Base-by-base conservation (phyloP, 2,113 vertebrate genomes). In the Chloebia gouldiae region DNA sequence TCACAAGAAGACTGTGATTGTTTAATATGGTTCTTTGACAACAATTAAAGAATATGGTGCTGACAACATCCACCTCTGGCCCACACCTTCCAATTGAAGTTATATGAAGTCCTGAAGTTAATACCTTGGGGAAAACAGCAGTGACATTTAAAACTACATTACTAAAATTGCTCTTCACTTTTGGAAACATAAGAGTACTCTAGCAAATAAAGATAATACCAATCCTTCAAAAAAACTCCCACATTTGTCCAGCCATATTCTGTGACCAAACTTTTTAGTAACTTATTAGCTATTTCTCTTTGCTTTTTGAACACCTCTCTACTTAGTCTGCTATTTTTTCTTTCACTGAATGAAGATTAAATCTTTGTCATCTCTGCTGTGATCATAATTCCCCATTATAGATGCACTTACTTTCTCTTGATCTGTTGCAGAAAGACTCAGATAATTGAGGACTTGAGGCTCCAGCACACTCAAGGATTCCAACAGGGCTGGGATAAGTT, bases 391-490 rank as follows among this genome's bases (percentile, higher is more conserved):
- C 4, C 5, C 7, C 3, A 18, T 10, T 44, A 33, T 5, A 42
- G 35, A 24, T 73, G 40, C 24, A 96, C 98, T 97, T 97, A 99
- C 99, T 98, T 99, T 99, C 97, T 99, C 99, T 93, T 99, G 99
- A 83, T 99, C 99, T 14, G 99, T 99, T 83, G 99, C 99, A 95
- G 99, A 98, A 81, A 99, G 98, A 83, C 99, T 99, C 97, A 99
- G 97, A 91, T 99, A 99, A 97, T 99, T 99, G 90, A 99, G 99
- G 91, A 99, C 98, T 35, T 99, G 99, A 65, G 99, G 99, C 90
- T 99, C 99, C 93, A 99, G 95, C 14, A 99, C 98, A 93, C 98
- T 99, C 63, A 99, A 97, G 17, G 99, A 99, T 92, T 99, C 99
- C 81, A 99, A 86, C 44, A 99, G 96, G 81, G 99, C 99, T 9